A percentile compares a stretch with the other conserved stretches of the same genome.
Evolutionary conservation across 2,888 invertebrate genomes (phyloP).

Genomic region (Spialia ferax): DNA sequence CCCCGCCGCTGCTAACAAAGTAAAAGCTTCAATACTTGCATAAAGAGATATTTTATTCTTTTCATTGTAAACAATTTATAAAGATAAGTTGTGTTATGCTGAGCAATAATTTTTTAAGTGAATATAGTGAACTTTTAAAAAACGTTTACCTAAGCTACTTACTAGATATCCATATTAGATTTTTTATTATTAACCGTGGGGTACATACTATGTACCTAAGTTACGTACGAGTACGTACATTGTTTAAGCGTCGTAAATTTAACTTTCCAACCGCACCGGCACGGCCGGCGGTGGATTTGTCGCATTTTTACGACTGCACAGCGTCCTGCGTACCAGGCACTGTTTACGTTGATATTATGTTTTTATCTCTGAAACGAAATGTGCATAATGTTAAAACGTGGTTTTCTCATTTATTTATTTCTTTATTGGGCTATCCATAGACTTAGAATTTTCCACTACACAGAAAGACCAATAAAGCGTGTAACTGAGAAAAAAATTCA

Average conservation of each 20-base stretch:
- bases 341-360: constrained; percentile 20
- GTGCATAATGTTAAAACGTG: background rate
- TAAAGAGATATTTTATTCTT: background rate
- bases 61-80: background rate
- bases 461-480: too few relatives aligned
- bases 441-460: too few relatives aligned
- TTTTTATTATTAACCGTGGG: constrained; percentile 7
- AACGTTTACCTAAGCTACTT: background rate
- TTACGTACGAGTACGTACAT: constrained; percentile 26
- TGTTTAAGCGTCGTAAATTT: constrained; percentile 34
- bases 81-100: background rate
- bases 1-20: constrained; percentile 54
- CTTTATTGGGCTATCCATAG: too few relatives aligned
- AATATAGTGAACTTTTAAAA: too few relatives aligned
- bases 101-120: background rate
- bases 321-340: constrained; percentile 37
- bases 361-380: constrained; percentile 14
- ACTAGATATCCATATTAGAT: background rate
- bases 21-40: constrained; percentile 38
- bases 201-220: too few relatives aligned
- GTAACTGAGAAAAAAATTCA: too few relatives aligned
- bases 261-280: constrained; percentile 38
- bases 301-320: constrained; percentile 36
- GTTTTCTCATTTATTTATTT: background rate
- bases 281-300: constrained; percentile 20